Conservation (phyloP, 1,140 invertebrate species). For the Bradysia coprophila region DNA sequence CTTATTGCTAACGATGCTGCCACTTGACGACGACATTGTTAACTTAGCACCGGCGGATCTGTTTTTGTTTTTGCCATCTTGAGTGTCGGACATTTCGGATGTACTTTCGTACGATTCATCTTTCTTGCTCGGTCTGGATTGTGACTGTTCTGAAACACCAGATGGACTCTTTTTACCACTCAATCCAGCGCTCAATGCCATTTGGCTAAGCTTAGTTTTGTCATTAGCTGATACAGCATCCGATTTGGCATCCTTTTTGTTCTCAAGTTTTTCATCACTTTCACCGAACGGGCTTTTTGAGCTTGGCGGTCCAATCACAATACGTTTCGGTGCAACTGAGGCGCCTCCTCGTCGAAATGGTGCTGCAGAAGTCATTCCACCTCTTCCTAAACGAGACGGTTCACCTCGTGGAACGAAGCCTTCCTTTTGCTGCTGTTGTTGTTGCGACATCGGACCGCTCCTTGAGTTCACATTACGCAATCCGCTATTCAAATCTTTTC, state of each 20-base stretch:
- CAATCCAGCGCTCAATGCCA: constrained; percentile 41
- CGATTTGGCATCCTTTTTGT: constrained; percentile 24
- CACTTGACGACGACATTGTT: neutral
- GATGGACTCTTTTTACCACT: constrained; percentile 22
- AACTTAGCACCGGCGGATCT: neutral
- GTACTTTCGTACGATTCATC: neutral
- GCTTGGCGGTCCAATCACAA: constrained; percentile 43
- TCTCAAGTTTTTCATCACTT: constrained; percentile 29
- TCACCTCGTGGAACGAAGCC: constrained; percentile 61
- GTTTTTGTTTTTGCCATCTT: constrained; percentile 2
- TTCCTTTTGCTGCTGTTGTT: constrained; percentile 10
- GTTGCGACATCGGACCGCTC: constrained; percentile 6
- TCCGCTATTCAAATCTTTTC: constrained; percentile 7
- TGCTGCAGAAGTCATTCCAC: too few relatives aligned
- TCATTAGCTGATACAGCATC: constrained; percentile 31
- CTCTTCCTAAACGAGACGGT: constrained; percentile 56
- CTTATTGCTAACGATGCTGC: neutral
- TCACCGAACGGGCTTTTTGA: constrained; percentile 52
- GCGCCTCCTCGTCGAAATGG: constrained; percentile 23
- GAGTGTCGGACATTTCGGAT: constrained; percentile 5
- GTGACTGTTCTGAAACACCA: constrained; percentile 4
- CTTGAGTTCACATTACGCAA: neutral
- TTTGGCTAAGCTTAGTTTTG: constrained; percentile 47
- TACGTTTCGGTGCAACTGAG: constrained; percentile 13
- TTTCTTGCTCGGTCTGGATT: constrained; percentile 5